Conservation (phyloP, 2,113 vertebrate genomes). For the Ciconia maguari region DNA sequence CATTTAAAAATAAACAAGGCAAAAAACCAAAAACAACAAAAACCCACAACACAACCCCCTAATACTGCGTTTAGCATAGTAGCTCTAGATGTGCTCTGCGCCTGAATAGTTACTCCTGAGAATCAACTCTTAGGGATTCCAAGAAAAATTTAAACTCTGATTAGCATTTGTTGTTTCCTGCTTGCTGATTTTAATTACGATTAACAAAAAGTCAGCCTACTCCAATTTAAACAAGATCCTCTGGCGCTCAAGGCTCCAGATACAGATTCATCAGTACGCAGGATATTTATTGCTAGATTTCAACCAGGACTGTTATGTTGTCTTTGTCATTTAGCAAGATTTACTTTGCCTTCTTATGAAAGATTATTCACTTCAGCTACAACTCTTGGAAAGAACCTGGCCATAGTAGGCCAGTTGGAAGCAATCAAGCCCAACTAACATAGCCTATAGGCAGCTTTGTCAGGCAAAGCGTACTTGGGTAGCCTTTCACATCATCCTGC, state of each 20-base stretch:
- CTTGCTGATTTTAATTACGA: neutral
- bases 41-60: neutral
- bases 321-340: slow-evolving; percentile 23
- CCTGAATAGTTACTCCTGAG: neutral
- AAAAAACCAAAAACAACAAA: neutral
- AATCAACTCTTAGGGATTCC: neutral
- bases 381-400: slow-evolving; percentile 2
- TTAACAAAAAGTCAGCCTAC: neutral
- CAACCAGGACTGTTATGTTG: neutral
- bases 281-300: neutral
- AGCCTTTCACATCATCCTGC: neutral
- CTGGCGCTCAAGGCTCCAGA: neutral
- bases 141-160: neutral
- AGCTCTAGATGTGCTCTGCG: neutral
- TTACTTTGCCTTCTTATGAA: neutral
- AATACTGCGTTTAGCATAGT: fast-evolving
- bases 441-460: neutral
- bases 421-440: neutral
- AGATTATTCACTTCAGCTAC: neutral
- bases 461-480: neutral
- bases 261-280: neutral
- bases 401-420: neutral
- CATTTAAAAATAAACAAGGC: neutral
- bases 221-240: neutral
- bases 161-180: slow-evolving; percentile 32